Evolutionary conservation across 2,797 vertebrate genomes (phyloP).

Genomic region (Eurystomus glaucurus): DNA sequence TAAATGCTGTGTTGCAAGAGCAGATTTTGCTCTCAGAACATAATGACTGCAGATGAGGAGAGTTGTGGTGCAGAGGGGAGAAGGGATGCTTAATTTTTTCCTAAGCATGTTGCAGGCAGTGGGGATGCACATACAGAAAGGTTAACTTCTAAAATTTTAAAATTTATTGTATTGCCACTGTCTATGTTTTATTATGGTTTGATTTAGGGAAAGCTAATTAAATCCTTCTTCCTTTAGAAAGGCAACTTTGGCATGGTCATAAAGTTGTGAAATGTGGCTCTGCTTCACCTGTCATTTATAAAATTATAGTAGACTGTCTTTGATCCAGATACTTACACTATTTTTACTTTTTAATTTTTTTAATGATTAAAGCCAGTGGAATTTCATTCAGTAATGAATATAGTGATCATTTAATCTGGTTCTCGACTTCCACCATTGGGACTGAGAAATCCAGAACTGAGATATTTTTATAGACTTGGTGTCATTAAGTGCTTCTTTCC

Average conservation of each 20-base stretch:
- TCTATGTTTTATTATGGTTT: not conserved
- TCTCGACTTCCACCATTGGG: not conserved
- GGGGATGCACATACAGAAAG: not conserved
- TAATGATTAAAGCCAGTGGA: not conserved
- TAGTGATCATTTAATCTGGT: not conserved
- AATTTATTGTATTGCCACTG: not conserved
- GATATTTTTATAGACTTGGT: not conserved
- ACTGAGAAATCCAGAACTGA: not conserved
- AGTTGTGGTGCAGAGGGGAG: not conserved
- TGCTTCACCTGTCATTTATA: not conserved
- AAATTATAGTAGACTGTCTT: not conserved
- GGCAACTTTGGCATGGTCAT: not conserved
- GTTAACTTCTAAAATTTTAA: not conserved
- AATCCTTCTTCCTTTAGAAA: not conserved
- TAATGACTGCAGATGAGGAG: not conserved
- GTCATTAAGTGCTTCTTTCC: not conserved
- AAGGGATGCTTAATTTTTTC: not conserved
- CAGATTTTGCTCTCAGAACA: not conserved
- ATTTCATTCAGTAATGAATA: not conserved
- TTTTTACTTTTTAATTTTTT: not conserved
- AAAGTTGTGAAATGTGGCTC: not conserved
- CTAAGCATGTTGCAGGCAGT: accelerated
- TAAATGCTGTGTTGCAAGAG: not conserved
- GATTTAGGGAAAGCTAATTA: not conserved
- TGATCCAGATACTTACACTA: not conserved